Evolutionary conservation across 1,140 invertebrate genomes (phyloP), one percentile per base, ranked within the genome.

Genomic region (Patella vulgata): DNA sequence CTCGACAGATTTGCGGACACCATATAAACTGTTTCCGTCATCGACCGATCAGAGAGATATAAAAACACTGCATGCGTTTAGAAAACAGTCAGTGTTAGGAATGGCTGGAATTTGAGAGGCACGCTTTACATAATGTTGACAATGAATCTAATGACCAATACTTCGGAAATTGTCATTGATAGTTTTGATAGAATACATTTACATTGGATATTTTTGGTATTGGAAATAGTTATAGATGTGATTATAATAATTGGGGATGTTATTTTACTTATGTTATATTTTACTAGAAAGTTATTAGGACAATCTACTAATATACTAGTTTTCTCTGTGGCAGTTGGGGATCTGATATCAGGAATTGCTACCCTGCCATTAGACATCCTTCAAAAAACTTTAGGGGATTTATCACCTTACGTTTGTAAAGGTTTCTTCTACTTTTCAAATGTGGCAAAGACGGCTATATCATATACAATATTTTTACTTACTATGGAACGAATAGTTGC

Each of bases 271-370:
- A 62, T 70, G 54, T 52, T 70, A 56, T 70, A 66, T 59, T 70
- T 70, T 52, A 71, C 64, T 25, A 46, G 73, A 21, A 71, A 73
- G 43, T 63, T 77, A 36, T 57, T 77, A 17, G 75, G 75, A 30
- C 66, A 72, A 54, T 73, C 73, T 40, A 77, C 75, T 17, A 75
- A 75, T 51, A 74, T 75, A 30, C 67, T 77, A 21, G 73, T 77
- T 9, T 75, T 77, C 51, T 77, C 75, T 3, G 70, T 77, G 30
- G 70, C 70, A 21, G 63, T 66, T 17, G 68, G 70, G 2, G 75
- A 77, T 59, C 66, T 73, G 3, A 40, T 75, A 17, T 67, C 70
- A 17, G 75, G 66, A 23, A 21, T 68, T 4, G 17, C 74, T 12
- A 60, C 71, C 2, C 62, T 73, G 9, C 75, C 75, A 0, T 43